Evolutionary conservation across 2,113 vertebrate species (phyloP), one percentile per base, ranked within the genome.

Genomic region (Herpetotheres cachinnans): DNA sequence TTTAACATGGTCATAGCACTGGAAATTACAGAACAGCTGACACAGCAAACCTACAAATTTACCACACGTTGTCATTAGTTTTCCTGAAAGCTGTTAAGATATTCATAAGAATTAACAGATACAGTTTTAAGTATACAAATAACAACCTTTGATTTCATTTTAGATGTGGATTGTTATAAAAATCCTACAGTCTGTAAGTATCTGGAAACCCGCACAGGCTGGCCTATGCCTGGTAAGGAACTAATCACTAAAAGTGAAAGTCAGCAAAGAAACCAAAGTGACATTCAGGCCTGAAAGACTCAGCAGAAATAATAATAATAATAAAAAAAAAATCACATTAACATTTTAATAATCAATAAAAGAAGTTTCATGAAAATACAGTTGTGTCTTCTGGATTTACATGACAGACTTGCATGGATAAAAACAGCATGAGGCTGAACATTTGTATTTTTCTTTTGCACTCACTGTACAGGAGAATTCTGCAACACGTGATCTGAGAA

Each of bases 11-110:
- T 94, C 87, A 86, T 5, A 83, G 82, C 55, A 59, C 46, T 66
- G 55, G n/a, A 85, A 93, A 90, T 83, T 78, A 71, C 42, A 82
- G 40, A 95, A 78, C 70, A 90, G 82, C 93, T 93, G 84, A 97
- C 58, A 59, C 26, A 66, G 9, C 55, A 90, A 79, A 77, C 11
- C 70, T 81, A 66, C 17, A 42, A 90, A 85, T 10, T 24, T 17
- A 66, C 58, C 61, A 65, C 34, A 94, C 21, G 1, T 34, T 79
- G 62, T 52, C 42, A 70, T 65, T 69, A 69, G 27, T 69, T 87
- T 91, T 82, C 73, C 82, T 52, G 42, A 69, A 95, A 95, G 50
- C 49, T 87, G 65, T 89, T 89, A 91, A 69, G 61, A 80, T 4
- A 38, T 42, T 46, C 6, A 26, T 86, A 55, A 89, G 47, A 96